These are phyloP conservation scores for Coreoperca whiteheadi DNA, from an alignment of 2,113 vertebrate species.

Conservation along the genomic window DNA sequence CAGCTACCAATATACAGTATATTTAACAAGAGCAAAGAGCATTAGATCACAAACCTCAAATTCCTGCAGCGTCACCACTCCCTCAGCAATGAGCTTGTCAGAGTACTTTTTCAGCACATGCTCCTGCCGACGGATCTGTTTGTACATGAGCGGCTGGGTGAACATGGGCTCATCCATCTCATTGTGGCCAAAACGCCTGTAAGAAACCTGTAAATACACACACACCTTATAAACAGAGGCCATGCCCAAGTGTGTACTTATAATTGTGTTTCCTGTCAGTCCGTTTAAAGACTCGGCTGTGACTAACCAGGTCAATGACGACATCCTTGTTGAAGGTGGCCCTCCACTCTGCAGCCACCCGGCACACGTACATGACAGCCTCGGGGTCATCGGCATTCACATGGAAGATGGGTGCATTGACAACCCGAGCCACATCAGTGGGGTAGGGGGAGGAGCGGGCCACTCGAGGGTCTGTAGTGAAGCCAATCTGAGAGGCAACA, in stretches of 20 bases:
- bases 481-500: slow-evolving; percentile 87
- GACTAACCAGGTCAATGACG: slow-evolving; percentile 90
- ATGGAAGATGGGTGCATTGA: slow-evolving; percentile 94
- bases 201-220: slow-evolving; percentile 87
- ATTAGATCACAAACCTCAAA: slow-evolving; percentile 86
- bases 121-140: slow-evolving; percentile 93
- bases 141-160: slow-evolving; percentile 94
- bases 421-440: slow-evolving; percentile 91
- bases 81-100: slow-evolving; percentile 89
- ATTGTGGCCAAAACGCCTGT: slow-evolving; percentile 92
- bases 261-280: neutral
- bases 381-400: slow-evolving; percentile 93
- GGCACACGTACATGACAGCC: slow-evolving; percentile 92
- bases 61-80: slow-evolving; percentile 91
- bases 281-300: neutral
- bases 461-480: slow-evolving; percentile 93
- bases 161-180: slow-evolving; percentile 97
- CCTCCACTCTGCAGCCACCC: slow-evolving; percentile 92
- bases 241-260: neutral
- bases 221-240: neutral
- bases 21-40: slow-evolving; percentile 55
- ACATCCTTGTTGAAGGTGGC: slow-evolving; percentile 94
- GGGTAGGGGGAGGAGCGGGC: slow-evolving; percentile 94
- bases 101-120: slow-evolving; percentile 92
- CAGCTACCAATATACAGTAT: slow-evolving; percentile 43